phyloP scores from a whole-genome alignment of 2,797 vertebrate species.

The Acridotheres tristis region DNA sequence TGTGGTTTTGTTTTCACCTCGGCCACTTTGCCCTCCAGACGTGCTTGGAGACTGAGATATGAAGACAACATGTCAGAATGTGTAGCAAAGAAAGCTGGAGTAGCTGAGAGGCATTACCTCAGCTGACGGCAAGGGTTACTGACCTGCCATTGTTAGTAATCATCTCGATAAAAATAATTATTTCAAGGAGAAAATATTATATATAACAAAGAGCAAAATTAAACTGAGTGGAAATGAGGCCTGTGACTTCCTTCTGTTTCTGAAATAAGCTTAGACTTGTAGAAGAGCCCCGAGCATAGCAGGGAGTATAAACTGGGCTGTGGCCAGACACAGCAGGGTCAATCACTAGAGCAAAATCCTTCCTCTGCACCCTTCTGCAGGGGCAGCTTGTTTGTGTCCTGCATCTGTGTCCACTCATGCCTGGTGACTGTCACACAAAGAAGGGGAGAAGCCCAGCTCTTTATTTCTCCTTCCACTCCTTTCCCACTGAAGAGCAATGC shows the following conservation, averaged over 20 bases:
- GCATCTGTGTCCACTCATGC: not conserved
- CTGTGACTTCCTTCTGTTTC: not conserved
- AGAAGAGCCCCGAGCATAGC: not conserved
- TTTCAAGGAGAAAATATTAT: not conserved
- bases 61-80: not conserved
- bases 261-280: not conserved
- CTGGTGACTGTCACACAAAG: not conserved
- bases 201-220: not conserved
- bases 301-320: not conserved
- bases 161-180: not conserved
- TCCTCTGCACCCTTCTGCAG: not conserved
- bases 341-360: rapidly evolving
- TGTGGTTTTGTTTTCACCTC: not conserved
- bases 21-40: not conserved
- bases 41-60: not conserved
- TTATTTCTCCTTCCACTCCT: not conserved
- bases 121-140: not conserved
- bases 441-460: not conserved
- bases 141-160: not conserved
- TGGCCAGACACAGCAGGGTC: not conserved
- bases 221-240: not conserved
- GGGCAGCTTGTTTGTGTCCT: not conserved
- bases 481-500: not conserved
- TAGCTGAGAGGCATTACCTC: not conserved
- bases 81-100: not conserved